phyloP scores from a whole-genome alignment of 2,113 vertebrate genomes.

The Acrocephalus kingi region DNA sequence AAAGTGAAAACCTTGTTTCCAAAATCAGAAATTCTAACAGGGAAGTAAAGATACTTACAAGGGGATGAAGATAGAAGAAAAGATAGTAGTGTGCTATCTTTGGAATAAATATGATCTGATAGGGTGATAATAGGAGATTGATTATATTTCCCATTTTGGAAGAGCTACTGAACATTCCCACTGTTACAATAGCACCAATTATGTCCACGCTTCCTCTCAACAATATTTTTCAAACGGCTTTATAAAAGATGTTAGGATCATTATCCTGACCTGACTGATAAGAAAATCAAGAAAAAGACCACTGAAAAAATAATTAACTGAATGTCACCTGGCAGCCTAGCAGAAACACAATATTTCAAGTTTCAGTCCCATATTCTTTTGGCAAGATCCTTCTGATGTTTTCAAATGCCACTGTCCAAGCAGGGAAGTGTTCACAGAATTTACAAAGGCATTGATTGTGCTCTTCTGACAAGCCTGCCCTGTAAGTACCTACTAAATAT shows the following conservation, averaged over 20 bases:
- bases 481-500: slow-evolving; percentile 19
- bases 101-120: neutral
- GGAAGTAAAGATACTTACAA: neutral
- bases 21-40: slow-evolving; percentile 14
- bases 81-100: neutral
- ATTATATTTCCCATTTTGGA: slow-evolving; percentile 24
- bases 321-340: neutral
- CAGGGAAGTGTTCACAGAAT: neutral
- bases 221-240: neutral
- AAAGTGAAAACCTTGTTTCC: neutral
- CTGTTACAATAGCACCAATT: neutral
- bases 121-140: neutral
- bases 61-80: neutral
- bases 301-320: neutral
- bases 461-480: neutral
- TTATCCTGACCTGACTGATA: neutral
- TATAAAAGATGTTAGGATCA: slow-evolving; percentile 9
- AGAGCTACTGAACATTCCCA: neutral
- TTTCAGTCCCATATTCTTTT: neutral
- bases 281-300: slow-evolving; percentile 6
- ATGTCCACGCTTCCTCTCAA: neutral
- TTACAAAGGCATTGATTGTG: neutral
- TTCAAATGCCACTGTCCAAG: neutral
- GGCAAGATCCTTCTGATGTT: neutral
- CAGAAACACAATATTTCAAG: neutral